These are phyloP conservation scores for Eulithis prunata DNA, from an alignment of 2,888 invertebrate species.

Conservation along the genomic window DNA sequence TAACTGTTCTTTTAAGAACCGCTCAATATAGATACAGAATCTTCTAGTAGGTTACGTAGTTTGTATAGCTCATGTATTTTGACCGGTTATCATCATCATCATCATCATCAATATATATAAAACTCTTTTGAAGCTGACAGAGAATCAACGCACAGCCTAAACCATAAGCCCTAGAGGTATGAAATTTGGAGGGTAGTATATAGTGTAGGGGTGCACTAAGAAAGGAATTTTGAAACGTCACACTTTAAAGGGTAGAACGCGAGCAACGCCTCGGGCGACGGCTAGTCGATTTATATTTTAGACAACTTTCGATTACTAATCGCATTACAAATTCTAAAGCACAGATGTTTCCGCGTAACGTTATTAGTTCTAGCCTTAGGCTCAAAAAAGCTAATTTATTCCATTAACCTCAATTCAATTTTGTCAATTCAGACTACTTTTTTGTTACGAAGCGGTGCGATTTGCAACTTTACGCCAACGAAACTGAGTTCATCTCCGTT, in stretches of 20 bases:
- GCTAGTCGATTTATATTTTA: neutral
- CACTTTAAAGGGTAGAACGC: no score
- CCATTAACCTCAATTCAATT: slow-evolving; percentile 21
- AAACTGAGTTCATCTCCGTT: neutral
- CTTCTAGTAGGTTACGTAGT: neutral
- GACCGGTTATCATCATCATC: neutral
- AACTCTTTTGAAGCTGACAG: no score
- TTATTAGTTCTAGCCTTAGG: slow-evolving; percentile 14
- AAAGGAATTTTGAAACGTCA: no score
- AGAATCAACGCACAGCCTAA: no score
- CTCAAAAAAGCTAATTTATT: slow-evolving; percentile 18
- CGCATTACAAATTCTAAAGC: slow-evolving; percentile 20
- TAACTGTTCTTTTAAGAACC: neutral
- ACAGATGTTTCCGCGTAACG: slow-evolving; percentile 17
- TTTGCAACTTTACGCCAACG: neutral
- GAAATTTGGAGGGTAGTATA: no score
- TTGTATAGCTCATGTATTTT: neutral
- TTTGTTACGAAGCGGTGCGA: slow-evolving; percentile 29
- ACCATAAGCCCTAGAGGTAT: no score
- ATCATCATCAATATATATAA: no score
- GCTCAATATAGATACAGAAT: neutral
- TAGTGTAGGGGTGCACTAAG: no score
- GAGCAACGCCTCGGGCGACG: no score
- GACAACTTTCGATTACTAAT: slow-evolving; percentile 6
- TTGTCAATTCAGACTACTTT: slow-evolving; percentile 44